Evolutionary conservation across 2,888 invertebrate genomes (phyloP).

Genomic region (Anthophora plumipes): DNA sequence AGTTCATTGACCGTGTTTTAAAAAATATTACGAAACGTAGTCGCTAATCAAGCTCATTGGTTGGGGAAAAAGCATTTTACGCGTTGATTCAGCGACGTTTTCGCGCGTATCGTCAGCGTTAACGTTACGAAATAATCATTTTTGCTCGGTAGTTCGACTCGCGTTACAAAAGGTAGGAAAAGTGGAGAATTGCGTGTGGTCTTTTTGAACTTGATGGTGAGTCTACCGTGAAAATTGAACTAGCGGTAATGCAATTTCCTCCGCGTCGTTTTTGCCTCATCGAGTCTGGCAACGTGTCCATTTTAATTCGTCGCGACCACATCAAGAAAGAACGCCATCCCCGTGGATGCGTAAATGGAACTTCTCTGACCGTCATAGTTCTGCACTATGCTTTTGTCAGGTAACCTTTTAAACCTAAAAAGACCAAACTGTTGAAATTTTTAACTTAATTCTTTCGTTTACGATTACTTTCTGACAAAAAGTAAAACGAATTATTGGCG

Average conservation of each 20-base stretch:
- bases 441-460: too few relatives aligned
- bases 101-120: background rate
- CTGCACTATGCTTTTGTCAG: slow-evolving; percentile 13
- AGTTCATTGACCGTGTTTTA: background rate
- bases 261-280: slow-evolving; percentile 39
- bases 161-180: slow-evolving; percentile 21
- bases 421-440: too few relatives aligned
- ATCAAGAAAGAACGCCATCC: slow-evolving; percentile 33
- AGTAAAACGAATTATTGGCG: too few relatives aligned
- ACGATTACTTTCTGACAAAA: too few relatives aligned
- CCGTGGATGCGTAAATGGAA: background rate
- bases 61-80: background rate
- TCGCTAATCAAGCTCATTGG: slow-evolving; percentile 20
- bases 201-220: slow-evolving; percentile 21
- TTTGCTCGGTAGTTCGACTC: slow-evolving; percentile 5
- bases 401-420: background rate
- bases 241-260: slow-evolving; percentile 46
- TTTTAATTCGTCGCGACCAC: slow-evolving; percentile 43
- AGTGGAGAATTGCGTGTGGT: slow-evolving; percentile 1
- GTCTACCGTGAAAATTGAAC: slow-evolving; percentile 48
- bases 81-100: slow-evolving; percentile 17
- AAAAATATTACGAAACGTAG: slow-evolving; percentile 8
- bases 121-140: slow-evolving; percentile 17
- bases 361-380: background rate
- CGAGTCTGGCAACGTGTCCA: slow-evolving; percentile 5